These are phyloP conservation scores for Pagetopsis macropterus DNA, from an alignment of 2,797 vertebrate genomes.

Conservation along the genomic window DNA sequence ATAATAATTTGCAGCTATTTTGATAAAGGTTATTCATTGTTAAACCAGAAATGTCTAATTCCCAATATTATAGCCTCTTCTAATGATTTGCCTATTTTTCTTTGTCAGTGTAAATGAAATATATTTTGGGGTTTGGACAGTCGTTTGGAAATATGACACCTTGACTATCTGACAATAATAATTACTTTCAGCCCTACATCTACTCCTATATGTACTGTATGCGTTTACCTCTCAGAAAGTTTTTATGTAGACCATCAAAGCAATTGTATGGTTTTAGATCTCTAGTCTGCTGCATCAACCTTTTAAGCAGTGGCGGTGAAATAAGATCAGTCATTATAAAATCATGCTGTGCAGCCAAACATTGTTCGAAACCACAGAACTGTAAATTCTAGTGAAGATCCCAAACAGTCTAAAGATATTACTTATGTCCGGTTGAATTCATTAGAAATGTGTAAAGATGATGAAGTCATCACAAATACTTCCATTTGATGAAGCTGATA, in stretches of 20 bases:
- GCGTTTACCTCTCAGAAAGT: background rate
- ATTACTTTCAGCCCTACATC: background rate
- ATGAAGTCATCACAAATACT: background rate
- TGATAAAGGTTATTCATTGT: no score
- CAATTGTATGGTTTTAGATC: slow-evolving; percentile 8
- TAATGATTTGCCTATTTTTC: background rate
- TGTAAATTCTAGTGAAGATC: background rate
- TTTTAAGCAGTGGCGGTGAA: background rate
- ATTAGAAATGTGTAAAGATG: background rate
- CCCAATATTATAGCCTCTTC: background rate
- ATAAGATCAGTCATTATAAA: background rate
- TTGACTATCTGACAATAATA: background rate
- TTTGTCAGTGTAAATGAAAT: background rate
- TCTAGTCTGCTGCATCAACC: background rate
- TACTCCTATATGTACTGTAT: background rate
- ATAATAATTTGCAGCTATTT: no score
- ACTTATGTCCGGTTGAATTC: background rate
- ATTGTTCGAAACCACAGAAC: background rate
- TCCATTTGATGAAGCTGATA: slow-evolving; percentile 1
- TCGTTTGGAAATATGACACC: background rate
- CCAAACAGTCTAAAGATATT: background rate
- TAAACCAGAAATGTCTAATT: background rate
- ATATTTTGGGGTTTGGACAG: background rate
- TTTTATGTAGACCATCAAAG: background rate
- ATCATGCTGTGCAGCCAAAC: slow-evolving; percentile 1